Evolutionary conservation across 2,888 invertebrate species (phyloP).

Genomic region (Harpalus rubripes): DNA sequence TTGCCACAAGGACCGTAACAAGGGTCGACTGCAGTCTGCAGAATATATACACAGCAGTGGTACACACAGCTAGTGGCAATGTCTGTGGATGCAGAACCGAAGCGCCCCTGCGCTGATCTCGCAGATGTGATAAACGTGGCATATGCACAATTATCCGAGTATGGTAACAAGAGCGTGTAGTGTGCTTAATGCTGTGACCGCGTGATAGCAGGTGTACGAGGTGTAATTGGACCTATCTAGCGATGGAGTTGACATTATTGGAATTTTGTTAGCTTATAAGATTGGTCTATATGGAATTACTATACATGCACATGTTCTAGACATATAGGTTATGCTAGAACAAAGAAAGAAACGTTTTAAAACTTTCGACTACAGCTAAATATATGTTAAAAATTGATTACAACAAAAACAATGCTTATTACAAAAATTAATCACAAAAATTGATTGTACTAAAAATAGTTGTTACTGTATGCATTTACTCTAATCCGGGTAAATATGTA

Average conservation of each 20-base stretch:
- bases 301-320: no score
- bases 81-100: not conserved
- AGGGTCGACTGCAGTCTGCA: not conserved
- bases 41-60: not conserved
- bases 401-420: no score
- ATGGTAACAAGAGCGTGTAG: constrained; percentile 17
- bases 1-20: not conserved
- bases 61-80: constrained; percentile 1
- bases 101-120: constrained; percentile 1
- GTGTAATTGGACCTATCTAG: not conserved
- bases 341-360: no score
- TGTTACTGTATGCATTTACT: no score
- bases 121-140: constrained; percentile 36
- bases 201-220: constrained; percentile 11
- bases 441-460: no score
- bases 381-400: no score
- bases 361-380: no score
- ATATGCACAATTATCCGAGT: constrained; percentile 55
- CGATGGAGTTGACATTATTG: not conserved
- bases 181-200: constrained; percentile 18
- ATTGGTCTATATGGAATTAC: not conserved
- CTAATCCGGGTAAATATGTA: no score
- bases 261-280: constrained; percentile 6
- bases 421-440: no score
- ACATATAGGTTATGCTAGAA: no score